phyloP scores from a whole-genome alignment of 1,140 invertebrate species.

The Tribolium castaneum region DNA sequence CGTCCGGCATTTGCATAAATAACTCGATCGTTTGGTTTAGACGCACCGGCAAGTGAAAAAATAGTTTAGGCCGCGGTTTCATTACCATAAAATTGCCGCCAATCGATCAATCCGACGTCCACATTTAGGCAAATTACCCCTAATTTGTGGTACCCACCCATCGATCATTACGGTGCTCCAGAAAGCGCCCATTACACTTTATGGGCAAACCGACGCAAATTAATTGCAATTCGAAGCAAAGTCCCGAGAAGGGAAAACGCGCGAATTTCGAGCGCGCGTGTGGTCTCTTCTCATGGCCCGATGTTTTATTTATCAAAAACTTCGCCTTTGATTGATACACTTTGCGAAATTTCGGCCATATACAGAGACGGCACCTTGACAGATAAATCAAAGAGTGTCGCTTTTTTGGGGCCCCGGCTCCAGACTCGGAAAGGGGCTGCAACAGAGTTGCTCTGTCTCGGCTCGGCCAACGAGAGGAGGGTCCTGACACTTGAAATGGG shows the following conservation, averaged over 20 bases:
- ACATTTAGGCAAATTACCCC: constrained; percentile 16
- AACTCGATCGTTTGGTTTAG: constrained; percentile 19
- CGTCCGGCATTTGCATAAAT: constrained; percentile 25
- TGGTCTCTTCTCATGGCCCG: constrained; percentile 40
- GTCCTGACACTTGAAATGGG: not conserved
- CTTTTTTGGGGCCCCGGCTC: not conserved
- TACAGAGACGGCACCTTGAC: constrained; percentile 24
- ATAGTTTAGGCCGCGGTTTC: not conserved
- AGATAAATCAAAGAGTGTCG: constrained; percentile 42
- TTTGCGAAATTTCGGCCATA: constrained; percentile 12
- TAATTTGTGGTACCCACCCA: constrained; percentile 17
- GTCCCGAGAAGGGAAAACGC: not conserved
- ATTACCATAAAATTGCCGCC: constrained; percentile 5
- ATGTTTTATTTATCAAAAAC: constrained; percentile 46
- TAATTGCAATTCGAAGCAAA: not conserved
- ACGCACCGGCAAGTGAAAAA: not conserved
- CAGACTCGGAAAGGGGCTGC: not conserved
- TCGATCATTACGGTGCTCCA: not conserved
- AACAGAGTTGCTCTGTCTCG: not conserved
- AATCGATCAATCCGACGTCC: constrained; percentile 4
- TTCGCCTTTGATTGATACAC: constrained; percentile 43
- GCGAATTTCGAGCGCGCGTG: constrained; percentile 25
- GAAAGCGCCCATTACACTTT: constrained; percentile 5
- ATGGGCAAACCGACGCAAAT: constrained; percentile 17
- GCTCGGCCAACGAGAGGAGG: not conserved